Conservation (phyloP, 2,888 invertebrate species). For the Anagyrus pseudococci region DNA sequence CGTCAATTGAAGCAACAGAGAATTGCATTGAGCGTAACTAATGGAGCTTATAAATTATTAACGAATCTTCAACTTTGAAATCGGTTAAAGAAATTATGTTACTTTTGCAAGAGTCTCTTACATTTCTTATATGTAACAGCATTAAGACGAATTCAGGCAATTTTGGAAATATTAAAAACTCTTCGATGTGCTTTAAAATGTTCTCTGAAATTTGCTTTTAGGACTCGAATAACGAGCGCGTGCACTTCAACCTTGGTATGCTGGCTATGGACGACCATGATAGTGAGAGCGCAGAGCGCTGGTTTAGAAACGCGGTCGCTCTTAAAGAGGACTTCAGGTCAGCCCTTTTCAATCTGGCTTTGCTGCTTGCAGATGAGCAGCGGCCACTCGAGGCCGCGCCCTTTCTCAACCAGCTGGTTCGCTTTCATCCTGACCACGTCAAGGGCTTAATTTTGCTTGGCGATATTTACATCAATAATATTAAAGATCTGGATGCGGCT, state of each 20-base stretch:
- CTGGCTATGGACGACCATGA: slow-evolving; percentile 94
- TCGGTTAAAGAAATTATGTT: too few relatives aligned
- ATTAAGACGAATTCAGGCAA: not conserved
- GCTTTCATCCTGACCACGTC: slow-evolving; percentile 90
- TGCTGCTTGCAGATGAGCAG: slow-evolving; percentile 86
- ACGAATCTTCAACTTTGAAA: too few relatives aligned
- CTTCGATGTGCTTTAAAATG: too few relatives aligned
- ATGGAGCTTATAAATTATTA: too few relatives aligned
- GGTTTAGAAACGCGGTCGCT: slow-evolving; percentile 89
- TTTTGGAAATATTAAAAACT: too few relatives aligned
- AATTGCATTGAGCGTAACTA: not conserved
- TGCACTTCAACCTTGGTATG: slow-evolving; percentile 96
- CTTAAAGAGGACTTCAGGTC: slow-evolving; percentile 89
- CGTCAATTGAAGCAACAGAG: not conserved
- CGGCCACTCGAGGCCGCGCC: slow-evolving; percentile 91
- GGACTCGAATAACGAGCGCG: slow-evolving; percentile 82
- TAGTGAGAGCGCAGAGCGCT: slow-evolving; percentile 85
- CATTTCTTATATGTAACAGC: not conserved
- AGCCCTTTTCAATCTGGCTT: slow-evolving; percentile 92
- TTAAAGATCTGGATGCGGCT: slow-evolving; percentile 92
- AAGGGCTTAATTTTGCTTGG: slow-evolving; percentile 93
- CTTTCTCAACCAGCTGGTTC: slow-evolving; percentile 87
- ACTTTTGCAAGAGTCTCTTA: not conserved
- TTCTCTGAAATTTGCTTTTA: slow-evolving; percentile 48
- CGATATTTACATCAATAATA: slow-evolving; percentile 94